Conservation (phyloP, 2,113 vertebrate genomes). For the Morone chrysops region DNA sequence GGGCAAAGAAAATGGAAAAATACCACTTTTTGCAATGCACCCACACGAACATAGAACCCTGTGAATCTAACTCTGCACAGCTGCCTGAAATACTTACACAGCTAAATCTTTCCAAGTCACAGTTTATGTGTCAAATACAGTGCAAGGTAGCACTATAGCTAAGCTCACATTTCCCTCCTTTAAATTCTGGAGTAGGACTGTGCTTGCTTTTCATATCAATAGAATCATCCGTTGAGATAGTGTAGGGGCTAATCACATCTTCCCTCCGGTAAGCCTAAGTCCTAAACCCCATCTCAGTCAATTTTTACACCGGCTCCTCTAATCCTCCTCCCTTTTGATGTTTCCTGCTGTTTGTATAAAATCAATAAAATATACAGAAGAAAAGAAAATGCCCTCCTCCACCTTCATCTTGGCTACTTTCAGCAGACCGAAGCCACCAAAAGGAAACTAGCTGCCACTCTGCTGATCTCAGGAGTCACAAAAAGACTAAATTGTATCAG, state of each 20-base stretch:
- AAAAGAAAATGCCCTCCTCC: constrained; percentile 39
- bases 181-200: constrained; percentile 20
- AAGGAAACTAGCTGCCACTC: constrained; percentile 24
- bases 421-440: constrained; percentile 47
- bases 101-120: constrained; percentile 34
- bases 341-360: constrained; percentile 68
- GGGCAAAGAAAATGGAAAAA: constrained; percentile 7
- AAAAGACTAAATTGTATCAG: constrained; percentile 63
- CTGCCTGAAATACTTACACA: constrained; percentile 42
- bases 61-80: constrained; percentile 24
- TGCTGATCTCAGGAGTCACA: constrained; percentile 48
- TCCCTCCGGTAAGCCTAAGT: constrained; percentile 47
- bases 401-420: constrained; percentile 45
- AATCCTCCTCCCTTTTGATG: constrained; percentile 64
- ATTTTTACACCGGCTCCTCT: constrained; percentile 56
- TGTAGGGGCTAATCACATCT: constrained; percentile 61
- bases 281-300: constrained; percentile 58
- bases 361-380: constrained; percentile 69
- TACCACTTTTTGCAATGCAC: constrained; percentile 32
- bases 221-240: constrained; percentile 43
- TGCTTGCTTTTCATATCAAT: constrained; percentile 55
- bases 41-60: neutral
- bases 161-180: constrained; percentile 16
- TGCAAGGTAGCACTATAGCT: constrained; percentile 6
- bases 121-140: constrained; percentile 49